A percentile compares a stretch with the other conserved stretches of the same genome.
These are phyloP conservation scores for Tachina fera DNA, from an alignment of 2,888 invertebrate species.

Conservation along the genomic window DNA sequence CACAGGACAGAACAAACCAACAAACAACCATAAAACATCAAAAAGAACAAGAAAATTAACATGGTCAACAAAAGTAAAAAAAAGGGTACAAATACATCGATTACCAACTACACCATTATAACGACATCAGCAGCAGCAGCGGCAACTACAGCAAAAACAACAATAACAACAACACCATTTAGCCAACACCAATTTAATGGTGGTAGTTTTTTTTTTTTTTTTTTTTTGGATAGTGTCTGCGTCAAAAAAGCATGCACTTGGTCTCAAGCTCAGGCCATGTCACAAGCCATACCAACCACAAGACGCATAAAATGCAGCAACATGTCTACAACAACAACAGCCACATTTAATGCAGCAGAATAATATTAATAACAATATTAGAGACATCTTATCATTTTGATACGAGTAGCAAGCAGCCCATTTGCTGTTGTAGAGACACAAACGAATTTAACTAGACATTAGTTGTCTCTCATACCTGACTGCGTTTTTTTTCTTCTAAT, in stretches of 20 bases:
- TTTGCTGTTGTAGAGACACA: not conserved
- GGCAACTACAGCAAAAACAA: constrained; percentile 17
- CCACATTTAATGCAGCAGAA: constrained; percentile 45
- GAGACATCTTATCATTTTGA: constrained; percentile 3
- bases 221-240: constrained; percentile 56
- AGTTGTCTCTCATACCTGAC: constrained; percentile 5
- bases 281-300: constrained; percentile 38
- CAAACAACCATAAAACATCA: constrained; percentile 71
- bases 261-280: constrained; percentile 15
- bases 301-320: constrained; percentile 42
- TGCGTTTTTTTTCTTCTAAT: not conserved
- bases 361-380: constrained; percentile 38
- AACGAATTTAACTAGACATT: constrained; percentile 4
- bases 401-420: not conserved
- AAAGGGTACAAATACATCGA: constrained; percentile 60
- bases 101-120: constrained; percentile 59
- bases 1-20: constrained; percentile 47
- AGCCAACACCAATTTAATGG: constrained; percentile 70
- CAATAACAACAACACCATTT: constrained; percentile 62
- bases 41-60: constrained; percentile 71
- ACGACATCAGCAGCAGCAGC: constrained; percentile 20
- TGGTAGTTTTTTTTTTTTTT: constrained; percentile 41
- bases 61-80: constrained; percentile 68
- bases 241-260: constrained; percentile 55
- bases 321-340: constrained; percentile 3